A percentile compares a stretch with the other conserved stretches of the same genome.
Evolutionary conservation across 2,888 invertebrate species (phyloP).

Genomic region (Sipha maydis): DNA sequence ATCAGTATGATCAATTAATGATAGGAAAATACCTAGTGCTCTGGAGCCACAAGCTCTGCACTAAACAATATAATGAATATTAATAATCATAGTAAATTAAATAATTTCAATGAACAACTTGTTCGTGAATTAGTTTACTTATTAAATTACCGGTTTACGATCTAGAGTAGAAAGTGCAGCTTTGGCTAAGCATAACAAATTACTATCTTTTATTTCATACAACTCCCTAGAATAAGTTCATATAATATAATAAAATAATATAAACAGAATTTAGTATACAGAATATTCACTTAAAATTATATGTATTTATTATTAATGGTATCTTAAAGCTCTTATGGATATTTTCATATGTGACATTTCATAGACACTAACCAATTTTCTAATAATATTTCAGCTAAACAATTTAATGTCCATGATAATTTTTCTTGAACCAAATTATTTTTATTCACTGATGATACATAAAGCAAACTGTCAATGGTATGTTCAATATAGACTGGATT

Average conservation of each 20-base stretch:
- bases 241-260: not conserved
- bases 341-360: not conserved
- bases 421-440: slow-evolving; percentile 53
- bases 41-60: slow-evolving; percentile 54
- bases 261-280: not conserved
- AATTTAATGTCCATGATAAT: slow-evolving; percentile 47
- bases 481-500: slow-evolving; percentile 26
- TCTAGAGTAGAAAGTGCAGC: slow-evolving; percentile 45
- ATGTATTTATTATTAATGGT: too few relatives aligned
- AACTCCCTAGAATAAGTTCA: slow-evolving; percentile 40
- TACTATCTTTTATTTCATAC: slow-evolving; percentile 47
- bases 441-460: slow-evolving; percentile 44
- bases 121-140: not conserved
- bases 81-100: not conserved
- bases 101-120: not conserved
- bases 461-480: slow-evolving; percentile 48
- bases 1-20: slow-evolving; percentile 46
- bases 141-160: slow-evolving; percentile 54
- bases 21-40: slow-evolving; percentile 50
- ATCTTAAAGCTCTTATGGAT: too few relatives aligned
- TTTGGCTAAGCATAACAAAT: slow-evolving; percentile 29
- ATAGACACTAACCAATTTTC: slow-evolving; percentile 43
- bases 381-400: slow-evolving; percentile 52
- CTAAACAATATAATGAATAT: slow-evolving; percentile 18
- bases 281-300: not conserved